Base-by-base conservation (phyloP, 2,797 vertebrate genomes). In the Chelmon rostratus region DNA sequence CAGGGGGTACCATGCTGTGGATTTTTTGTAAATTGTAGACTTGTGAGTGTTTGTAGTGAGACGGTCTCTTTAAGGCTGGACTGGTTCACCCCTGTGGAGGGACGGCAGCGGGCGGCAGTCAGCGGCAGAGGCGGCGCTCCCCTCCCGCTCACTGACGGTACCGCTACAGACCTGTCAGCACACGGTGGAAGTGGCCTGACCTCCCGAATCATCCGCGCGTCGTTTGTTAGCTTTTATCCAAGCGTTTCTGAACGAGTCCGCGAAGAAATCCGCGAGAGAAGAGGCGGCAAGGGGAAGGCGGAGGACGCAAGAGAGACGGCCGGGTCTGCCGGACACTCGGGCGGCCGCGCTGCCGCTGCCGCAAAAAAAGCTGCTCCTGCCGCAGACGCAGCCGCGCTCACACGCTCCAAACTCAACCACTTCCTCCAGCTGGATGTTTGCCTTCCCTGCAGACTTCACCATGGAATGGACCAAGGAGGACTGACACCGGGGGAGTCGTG, bases 61-160 rank as follows among this genome's bases (percentile, higher is more conserved):
- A 12, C 79, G 74, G 87, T 63, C 73, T 81, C 89, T 91, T 91
- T 91, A 91, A 91, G 83, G 58, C 79, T 10, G 77, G 61, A 76
- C 68, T 15, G 79, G 85, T 23, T 72, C 52, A 15, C 70, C 70
- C 6, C 68, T 18, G 61, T 4, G 62, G 73, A 63, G 8, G 38
- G 58, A 13, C 46, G 50, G 56, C 76, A 28, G 80, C 40, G 53
- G 64, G 52, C 72, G 16, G 65, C 49, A 63, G 56, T 54, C 79
- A 35, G 80, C 35, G 59, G 61, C 65, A 5, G 12, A 80, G 68
- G 71, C 71, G 68, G 76, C 1, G 73, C 59, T 63, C 35, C 59
- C 42, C 44, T 31, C 15, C 58, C 28, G 53, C 25, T 56, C 44
- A 31, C 37, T 44, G 2, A 44, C 70, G 13, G 13, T 44, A 5